A percentile compares a stretch with the other conserved stretches of the same genome.
phyloP scores from a whole-genome alignment of 1,140 invertebrate genomes.

The Cydia pomonella region DNA sequence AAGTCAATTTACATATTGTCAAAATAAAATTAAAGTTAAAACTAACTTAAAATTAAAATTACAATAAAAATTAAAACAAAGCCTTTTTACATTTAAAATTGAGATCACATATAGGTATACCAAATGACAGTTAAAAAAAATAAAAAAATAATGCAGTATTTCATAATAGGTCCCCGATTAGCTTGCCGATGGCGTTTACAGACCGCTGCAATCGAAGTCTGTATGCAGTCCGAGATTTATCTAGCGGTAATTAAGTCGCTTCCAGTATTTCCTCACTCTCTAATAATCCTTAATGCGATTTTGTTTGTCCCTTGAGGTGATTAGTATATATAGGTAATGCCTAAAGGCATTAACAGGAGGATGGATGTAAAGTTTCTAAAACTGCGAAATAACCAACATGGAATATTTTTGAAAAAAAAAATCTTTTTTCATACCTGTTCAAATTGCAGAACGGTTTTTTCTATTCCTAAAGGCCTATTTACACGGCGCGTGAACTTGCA shows the following conservation, averaged over 20 bases:
- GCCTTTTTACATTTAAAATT: too few relatives aligned
- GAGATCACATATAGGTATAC: too few relatives aligned
- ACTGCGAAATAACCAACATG: too few relatives aligned
- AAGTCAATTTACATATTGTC: too few relatives aligned
- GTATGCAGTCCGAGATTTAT: conserved; percentile 16
- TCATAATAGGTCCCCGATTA: background rate
- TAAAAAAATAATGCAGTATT: background rate
- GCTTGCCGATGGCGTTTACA: conserved; percentile 4
- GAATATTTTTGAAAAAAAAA: too few relatives aligned
- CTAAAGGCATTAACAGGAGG: background rate
- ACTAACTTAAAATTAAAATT: too few relatives aligned
- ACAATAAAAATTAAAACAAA: too few relatives aligned
- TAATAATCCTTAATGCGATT: background rate
- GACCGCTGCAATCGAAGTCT: background rate
- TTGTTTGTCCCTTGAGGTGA: background rate
- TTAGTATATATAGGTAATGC: background rate
- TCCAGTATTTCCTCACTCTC: conserved; percentile 10
- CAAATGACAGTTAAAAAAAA: too few relatives aligned
- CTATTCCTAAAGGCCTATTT: too few relatives aligned
- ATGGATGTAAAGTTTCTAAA: background rate
- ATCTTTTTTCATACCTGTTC: background rate
- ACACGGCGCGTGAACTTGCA: too few relatives aligned
- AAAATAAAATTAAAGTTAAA: too few relatives aligned
- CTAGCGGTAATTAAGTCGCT: conserved; percentile 8
- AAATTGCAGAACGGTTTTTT: background rate